Evolutionary conservation across 1,140 invertebrate species (phyloP), one percentile per base, ranked within the genome.

Genomic region (Lucilia sericata): DNA sequence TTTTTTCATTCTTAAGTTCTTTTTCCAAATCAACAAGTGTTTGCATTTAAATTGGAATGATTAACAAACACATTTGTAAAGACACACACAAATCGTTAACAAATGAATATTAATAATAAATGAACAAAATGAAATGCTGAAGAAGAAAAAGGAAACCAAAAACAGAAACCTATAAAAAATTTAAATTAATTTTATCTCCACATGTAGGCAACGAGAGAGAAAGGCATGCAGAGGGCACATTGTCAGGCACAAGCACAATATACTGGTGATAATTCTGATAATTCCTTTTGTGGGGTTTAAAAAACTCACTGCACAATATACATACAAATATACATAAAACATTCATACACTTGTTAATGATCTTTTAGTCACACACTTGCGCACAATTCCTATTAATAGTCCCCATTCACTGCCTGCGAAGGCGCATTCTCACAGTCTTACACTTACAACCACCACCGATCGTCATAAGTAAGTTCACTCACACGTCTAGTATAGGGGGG

Each of bases 21-120:
- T 30, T 30, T 30, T 30, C 25, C 55, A 60, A 60, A 60, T 60
- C 65, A 70, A 70, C 65, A 70, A 70, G 65, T 70, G 65, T 70
- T 70, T 70, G 65, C 65, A 70, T 70, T 70, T 70, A 70, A 70
- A 70, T 70, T 70, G 65, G 65, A 70, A 70, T 70, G 65, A 70
- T 70, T 70, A 70, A 70, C n/a, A 70, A 21, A 70, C 65, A 65
- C 17, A 65, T 12, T 12, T 49, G 49, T 12, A 49, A 49, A 49
- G 13, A 49, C 49, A 55, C 2, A 55, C 51, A 55, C 3, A 13
- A 55, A 55, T 55, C 51, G 51, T 55, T 55, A 55, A 55, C 51
- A 55, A 55, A 55, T 55, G 51, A 55, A 55, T 55, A 55, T 55
- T 55, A 55, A 55, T 55, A 55, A 70, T 5, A 21, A n/a, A 70